phyloP scores from a whole-genome alignment of 2,888 invertebrate genomes.

The Doris montereyensis region DNA sequence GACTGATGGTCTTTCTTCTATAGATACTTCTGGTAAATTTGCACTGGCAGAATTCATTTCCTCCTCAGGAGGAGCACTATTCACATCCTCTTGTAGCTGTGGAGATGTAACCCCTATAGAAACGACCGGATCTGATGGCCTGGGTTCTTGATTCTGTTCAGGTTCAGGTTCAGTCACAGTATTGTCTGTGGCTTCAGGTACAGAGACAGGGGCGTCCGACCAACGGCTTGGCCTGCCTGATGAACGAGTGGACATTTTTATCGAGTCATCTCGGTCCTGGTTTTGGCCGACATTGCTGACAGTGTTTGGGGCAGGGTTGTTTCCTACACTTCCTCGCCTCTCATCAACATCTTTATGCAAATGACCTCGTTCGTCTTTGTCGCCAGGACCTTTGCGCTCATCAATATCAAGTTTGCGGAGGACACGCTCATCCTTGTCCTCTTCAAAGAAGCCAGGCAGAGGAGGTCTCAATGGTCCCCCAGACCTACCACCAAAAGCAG shows the following conservation, averaged over 20 bases:
- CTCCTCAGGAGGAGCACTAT: no score
- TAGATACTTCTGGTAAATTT: no score
- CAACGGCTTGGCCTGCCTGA: neutral
- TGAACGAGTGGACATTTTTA: neutral
- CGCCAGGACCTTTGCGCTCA: neutral
- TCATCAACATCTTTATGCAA: slow-evolving; percentile 24
- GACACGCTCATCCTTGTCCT: slow-evolving; percentile 40
- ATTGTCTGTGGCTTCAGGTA: no score
- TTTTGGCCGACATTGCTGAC: no score
- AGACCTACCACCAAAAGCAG: slow-evolving; percentile 36
- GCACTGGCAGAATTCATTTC: no score
- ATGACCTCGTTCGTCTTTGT: slow-evolving; percentile 18
- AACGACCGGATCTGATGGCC: no score
- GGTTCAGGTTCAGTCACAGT: no score
- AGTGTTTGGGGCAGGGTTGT: neutral
- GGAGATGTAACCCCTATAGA: no score
- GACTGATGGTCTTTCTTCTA: no score
- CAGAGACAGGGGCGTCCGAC: no score
- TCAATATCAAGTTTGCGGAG: slow-evolving; percentile 10
- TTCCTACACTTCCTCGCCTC: neutral
- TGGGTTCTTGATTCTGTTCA: no score
- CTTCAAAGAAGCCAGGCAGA: slow-evolving; percentile 45
- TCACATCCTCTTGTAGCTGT: no score
- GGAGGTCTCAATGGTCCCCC: slow-evolving; percentile 32
- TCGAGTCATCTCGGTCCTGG: neutral